phyloP scores from a whole-genome alignment of 2,888 invertebrate species.

The Drosophila antonietae region DNA sequence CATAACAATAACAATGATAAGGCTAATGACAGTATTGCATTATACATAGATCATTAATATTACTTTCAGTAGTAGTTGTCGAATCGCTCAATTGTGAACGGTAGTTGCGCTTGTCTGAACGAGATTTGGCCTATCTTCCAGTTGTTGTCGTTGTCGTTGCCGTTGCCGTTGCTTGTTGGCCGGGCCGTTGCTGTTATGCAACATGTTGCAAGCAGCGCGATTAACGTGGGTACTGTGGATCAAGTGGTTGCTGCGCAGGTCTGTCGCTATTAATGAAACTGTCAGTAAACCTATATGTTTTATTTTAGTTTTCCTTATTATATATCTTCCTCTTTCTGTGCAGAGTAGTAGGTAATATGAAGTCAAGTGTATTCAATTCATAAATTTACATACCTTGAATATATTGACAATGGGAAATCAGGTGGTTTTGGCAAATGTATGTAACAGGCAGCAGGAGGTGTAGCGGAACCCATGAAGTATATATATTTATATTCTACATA shows the following conservation, averaged over 20 bases:
- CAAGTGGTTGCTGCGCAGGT: neutral
- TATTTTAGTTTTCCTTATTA: neutral
- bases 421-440: no score
- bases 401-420: no score
- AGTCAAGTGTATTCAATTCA: no score
- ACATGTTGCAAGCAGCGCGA: neutral
- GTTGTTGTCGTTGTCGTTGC: no score
- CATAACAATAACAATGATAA: neutral
- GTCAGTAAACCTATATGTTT: neutral
- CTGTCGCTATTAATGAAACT: neutral
- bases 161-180: neutral
- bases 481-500: no score
- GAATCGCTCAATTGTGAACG: neutral
- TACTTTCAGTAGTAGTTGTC: neutral
- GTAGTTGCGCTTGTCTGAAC: neutral
- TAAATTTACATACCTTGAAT: no score
- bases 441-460: no score
- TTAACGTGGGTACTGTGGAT: no score
- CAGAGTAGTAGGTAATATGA: neutral
- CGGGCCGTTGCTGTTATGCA: slow-evolving; percentile 1
- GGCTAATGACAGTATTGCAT: neutral
- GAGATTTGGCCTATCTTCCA: neutral
- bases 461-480: no score
- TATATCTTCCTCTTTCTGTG: neutral
- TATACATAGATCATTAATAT: neutral